A percentile compares a stretch with the other conserved stretches of the same genome.
Evolutionary conservation across 2,113 vertebrate genomes (phyloP).

Genomic region (Melanocharis versteri): DNA sequence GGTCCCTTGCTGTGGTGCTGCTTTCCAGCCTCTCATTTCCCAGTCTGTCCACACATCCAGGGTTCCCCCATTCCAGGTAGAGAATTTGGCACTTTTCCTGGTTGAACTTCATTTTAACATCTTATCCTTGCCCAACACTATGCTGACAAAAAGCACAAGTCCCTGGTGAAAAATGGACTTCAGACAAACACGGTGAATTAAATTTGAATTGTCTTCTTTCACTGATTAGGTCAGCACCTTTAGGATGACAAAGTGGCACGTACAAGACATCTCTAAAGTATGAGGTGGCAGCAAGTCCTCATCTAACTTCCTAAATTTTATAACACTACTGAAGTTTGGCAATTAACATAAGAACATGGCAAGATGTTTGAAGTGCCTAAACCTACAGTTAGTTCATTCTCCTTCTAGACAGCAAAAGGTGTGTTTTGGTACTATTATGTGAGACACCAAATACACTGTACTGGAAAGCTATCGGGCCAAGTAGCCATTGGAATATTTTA

Average conservation of each 20-base stretch:
- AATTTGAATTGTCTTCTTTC: neutral
- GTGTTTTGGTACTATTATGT: neutral
- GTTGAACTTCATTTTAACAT: neutral
- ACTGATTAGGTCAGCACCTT: neutral
- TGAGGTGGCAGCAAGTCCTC: neutral
- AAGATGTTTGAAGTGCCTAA: neutral
- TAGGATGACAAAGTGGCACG: neutral
- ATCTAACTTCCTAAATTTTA: neutral
- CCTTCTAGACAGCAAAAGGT: neutral
- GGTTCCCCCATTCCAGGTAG: neutral
- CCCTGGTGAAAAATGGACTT: neutral
- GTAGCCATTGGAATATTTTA: neutral
- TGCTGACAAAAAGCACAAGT: neutral
- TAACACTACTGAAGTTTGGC: neutral
- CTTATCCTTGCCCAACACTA: neutral
- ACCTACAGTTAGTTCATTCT: neutral
- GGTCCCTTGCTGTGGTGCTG: neutral
- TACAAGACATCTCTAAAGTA: neutral
- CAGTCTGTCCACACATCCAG: neutral
- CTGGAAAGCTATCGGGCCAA: neutral
- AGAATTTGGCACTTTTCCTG: fast-evolving
- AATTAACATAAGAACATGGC: neutral
- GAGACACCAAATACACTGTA: neutral
- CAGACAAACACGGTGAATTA: neutral
- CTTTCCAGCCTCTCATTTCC: neutral